phyloP scores from a whole-genome alignment of 1,140 invertebrate genomes.

The Physella acuta region DNA sequence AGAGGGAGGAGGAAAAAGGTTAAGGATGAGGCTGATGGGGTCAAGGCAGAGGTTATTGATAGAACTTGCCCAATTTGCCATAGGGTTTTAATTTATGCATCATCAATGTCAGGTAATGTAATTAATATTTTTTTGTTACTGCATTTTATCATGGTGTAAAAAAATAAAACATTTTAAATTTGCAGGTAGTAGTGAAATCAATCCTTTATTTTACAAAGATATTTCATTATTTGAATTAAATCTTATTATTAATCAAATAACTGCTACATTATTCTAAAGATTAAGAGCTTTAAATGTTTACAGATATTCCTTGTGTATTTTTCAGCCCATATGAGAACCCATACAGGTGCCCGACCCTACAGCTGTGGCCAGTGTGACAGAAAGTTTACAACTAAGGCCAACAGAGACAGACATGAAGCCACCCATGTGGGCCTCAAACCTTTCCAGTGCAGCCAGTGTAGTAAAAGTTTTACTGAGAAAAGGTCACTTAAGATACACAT shows the following conservation, averaged over 20 bases:
- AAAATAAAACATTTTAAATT: too few relatives aligned
- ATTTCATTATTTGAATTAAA: background rate
- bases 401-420: conserved; percentile 79
- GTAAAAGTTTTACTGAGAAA: conserved; percentile 55
- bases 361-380: conserved; percentile 88
- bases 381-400: conserved; percentile 92
- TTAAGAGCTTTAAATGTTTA: too few relatives aligned
- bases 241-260: background rate
- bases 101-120: conserved; percentile 31
- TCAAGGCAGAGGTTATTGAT: background rate
- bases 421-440: conserved; percentile 40
- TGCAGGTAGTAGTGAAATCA: too few relatives aligned
- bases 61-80: conserved; percentile 27
- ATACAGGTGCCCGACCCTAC: conserved; percentile 85
- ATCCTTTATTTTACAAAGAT: background rate
- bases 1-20: conserved; percentile 12
- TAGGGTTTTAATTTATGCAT: conserved; percentile 24
- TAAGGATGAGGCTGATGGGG: background rate
- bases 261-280: background rate
- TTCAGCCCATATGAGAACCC: conserved; percentile 49
- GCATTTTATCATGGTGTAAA: too few relatives aligned
- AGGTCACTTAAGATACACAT: conserved; percentile 59
- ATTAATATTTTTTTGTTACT: too few relatives aligned
- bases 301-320: too few relatives aligned
- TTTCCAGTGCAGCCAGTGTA: conserved; percentile 36